Evolutionary conservation across 2,797 vertebrate genomes (phyloP), one percentile per base, ranked within the genome.

Genomic region (Crenichthys baileyi): DNA sequence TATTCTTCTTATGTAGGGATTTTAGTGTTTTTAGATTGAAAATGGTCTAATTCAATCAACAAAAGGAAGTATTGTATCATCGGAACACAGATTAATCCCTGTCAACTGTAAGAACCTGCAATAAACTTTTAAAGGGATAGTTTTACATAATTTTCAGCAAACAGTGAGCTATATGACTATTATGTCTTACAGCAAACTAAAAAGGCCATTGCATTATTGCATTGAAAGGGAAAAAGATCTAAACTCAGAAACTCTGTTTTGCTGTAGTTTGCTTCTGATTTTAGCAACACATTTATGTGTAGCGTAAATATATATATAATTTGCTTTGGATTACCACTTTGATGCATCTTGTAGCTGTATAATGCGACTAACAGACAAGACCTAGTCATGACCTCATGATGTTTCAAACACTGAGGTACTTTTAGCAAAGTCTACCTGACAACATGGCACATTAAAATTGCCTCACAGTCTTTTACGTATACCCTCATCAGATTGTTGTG

Each of bases 11-110:
- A 82, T 75, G 60, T 53, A 61, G 18, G 72, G 65, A 77, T 89
- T 82, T 82, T 50, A 80, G 72, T 83, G 74, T 81, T 76, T 46
- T 76, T 36, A 82, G 46, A 77, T 76, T 83, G 11, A 63, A 82
- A 65, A 83, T 63, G 48, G 68, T 85, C 73, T 46, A 46, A 53
- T 65, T 48, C 63, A 44, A 78, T 48, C 58, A 82, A 68, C 41
- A 67, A 77, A 72, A 75, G 67, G 70, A 79, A 85, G 70, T 44
- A 12, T 77, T 67, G 83, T 79, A 53, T 83, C 70, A 29, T 78
- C 31, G 29, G 50, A 50, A 74, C 44, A 74, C 29, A 60, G 5
- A 46, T 53, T 60, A 12, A 7, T 72, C 68, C 22, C 44, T 81
- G 41, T 31, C 56, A 26, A 70, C 20, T 41, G 7, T n/a, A n/a